These are phyloP conservation scores for Mobula birostris DNA, from an alignment of 2,113 vertebrate genomes.

Conservation along the genomic window DNA sequence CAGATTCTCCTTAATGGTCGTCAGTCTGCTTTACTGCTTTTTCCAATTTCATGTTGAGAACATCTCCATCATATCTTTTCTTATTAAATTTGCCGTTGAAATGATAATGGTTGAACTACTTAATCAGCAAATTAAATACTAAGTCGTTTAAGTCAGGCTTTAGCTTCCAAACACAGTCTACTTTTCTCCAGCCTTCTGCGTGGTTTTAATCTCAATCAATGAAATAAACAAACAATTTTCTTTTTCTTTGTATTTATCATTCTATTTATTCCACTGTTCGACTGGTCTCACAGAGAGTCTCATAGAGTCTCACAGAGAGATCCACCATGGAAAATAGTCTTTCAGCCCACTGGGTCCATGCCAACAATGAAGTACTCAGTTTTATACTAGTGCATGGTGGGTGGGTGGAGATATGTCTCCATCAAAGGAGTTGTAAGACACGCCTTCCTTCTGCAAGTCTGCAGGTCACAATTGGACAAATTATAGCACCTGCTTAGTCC, in stretches of 20 bases:
- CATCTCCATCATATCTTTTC: background rate
- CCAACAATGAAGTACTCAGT: too few relatives aligned
- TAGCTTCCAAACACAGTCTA: background rate
- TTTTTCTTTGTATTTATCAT: background rate
- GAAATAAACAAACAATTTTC: background rate
- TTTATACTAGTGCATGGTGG: too few relatives aligned
- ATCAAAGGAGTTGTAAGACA: too few relatives aligned
- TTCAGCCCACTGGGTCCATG: too few relatives aligned
- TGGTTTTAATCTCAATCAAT: background rate
- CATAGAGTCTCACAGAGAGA: too few relatives aligned
- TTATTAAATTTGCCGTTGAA: background rate
- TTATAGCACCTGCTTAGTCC: too few relatives aligned
- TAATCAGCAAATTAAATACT: constrained; percentile 27
- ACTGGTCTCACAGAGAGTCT: too few relatives aligned
- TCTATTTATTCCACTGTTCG: background rate
- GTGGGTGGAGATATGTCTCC: too few relatives aligned
- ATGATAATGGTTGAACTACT: background rate
- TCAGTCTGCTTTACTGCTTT: background rate
- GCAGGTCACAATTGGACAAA: too few relatives aligned
- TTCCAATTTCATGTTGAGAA: constrained; percentile 13
- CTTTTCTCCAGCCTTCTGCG: background rate
- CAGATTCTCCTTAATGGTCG: background rate
- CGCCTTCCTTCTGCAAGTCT: too few relatives aligned
- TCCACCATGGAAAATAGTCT: too few relatives aligned
- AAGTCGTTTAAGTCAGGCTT: background rate